A percentile compares a stretch with the other conserved stretches of the same genome.
These are phyloP conservation scores for Sciurus niger DNA, from an alignment of 2,113 vertebrate genomes.

Conservation along the genomic window DNA sequence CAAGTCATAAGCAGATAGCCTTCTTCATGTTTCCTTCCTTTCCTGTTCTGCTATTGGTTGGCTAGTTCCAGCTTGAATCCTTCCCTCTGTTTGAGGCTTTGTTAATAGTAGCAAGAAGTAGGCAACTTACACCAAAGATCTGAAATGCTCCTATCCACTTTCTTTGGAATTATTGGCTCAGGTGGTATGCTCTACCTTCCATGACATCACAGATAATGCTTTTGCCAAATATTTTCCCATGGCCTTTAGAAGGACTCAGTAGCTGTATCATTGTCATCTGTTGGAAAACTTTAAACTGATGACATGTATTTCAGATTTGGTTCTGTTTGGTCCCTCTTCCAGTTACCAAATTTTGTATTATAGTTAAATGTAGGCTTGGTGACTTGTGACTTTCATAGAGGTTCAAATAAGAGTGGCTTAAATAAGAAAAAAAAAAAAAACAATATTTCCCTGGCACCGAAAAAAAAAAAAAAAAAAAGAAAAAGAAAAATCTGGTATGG, in stretches of 20 bases:
- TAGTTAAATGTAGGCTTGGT: not conserved
- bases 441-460: not conserved
- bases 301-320: not conserved
- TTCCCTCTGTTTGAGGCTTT: not conserved
- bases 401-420: constrained; percentile 7
- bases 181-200: not conserved
- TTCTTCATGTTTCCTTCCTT: not conserved
- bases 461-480: not conserved
- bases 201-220: not conserved
- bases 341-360: not conserved
- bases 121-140: not conserved
- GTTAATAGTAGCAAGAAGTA: not conserved
- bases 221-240: not conserved
- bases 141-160: not conserved
- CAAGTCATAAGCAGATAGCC: not conserved
- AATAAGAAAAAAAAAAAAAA: not conserved
- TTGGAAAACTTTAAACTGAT: not conserved
- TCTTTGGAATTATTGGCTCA: not conserved
- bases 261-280: not conserved
- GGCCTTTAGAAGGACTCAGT: not conserved
- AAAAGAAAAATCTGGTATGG: not conserved
- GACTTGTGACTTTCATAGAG: not conserved
- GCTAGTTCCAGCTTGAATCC: not conserved
- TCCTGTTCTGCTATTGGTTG: not conserved
- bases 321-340: not conserved